A percentile compares a stretch with the other conserved stretches of the same genome.
Evolutionary conservation across 1,140 invertebrate genomes (phyloP).

Genomic region (Pollicipes pollicipes): DNA sequence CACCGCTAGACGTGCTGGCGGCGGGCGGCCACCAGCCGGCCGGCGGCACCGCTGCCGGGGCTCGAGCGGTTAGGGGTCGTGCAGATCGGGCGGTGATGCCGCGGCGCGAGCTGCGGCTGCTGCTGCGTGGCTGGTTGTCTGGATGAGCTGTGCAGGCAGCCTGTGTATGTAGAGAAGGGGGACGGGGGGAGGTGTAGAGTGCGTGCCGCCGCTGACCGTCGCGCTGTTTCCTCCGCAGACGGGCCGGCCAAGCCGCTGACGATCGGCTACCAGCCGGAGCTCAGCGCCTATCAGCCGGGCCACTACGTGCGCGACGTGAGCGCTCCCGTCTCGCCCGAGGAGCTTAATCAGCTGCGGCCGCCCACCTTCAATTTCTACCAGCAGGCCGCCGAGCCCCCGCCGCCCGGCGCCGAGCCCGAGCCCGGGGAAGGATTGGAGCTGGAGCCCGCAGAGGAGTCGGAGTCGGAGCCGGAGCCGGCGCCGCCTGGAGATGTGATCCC

Average conservation of each 20-base stretch:
- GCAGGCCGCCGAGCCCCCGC: no score
- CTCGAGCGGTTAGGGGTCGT: no score
- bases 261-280: slow-evolving; percentile 12
- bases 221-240: neutral
- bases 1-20: no score
- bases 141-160: no score
- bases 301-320: neutral
- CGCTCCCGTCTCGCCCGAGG: neutral
- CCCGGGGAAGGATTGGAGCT: neutral
- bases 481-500: neutral
- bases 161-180: no score
- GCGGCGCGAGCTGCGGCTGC: no score
- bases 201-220: neutral
- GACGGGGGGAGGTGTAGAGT: no score
- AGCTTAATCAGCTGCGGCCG: neutral
- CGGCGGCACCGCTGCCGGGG: no score
- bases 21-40: no score
- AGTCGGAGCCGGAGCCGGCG: neutral
- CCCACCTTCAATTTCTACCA: neutral
- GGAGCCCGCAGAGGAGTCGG: neutral
- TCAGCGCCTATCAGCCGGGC: slow-evolving; percentile 5
- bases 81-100: no score
- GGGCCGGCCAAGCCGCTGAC: slow-evolving; percentile 8
- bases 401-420: neutral
- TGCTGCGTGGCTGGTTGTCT: no score